Conservation (phyloP, 2,888 invertebrate genomes). For the Spatulosminthurus flaviceps region DNA sequence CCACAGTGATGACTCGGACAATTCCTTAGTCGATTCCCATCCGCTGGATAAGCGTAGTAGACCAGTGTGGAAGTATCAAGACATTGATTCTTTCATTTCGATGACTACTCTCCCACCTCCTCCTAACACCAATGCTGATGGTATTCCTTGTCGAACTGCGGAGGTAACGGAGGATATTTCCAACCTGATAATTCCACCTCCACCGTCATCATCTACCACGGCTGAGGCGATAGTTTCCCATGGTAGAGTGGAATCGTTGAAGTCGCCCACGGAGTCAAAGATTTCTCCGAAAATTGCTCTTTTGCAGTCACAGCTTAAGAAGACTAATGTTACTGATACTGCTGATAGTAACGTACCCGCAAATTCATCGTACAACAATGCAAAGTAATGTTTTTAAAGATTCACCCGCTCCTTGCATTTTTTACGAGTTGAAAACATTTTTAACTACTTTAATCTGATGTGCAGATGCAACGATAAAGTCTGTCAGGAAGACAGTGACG, state of each 20-base stretch:
- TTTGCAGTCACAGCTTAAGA: slow-evolving; percentile 65
- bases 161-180: slow-evolving; percentile 72
- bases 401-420: too few species aligned
- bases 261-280: slow-evolving; percentile 55
- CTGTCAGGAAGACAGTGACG: slow-evolving; percentile 17
- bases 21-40: slow-evolving; percentile 37
- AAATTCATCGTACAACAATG: slow-evolving; percentile 19
- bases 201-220: slow-evolving; percentile 68
- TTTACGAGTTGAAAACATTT: too few species aligned
- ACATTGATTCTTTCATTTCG: slow-evolving; percentile 84
- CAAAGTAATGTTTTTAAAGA: slow-evolving; percentile 17
- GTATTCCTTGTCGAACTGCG: slow-evolving; percentile 22
- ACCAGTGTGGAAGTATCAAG: slow-evolving; percentile 69
- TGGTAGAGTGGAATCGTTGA: slow-evolving; percentile 47
- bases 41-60: slow-evolving; percentile 28
- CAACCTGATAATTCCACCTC: slow-evolving; percentile 85
- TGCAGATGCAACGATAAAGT: slow-evolving; percentile 34
- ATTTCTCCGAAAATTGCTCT: slow-evolving; percentile 58
- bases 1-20: slow-evolving; percentile 45
- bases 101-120: slow-evolving; percentile 85
- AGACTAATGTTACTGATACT: slow-evolving; percentile 21
- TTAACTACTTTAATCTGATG: too few species aligned
- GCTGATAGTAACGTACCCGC: background rate
- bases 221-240: slow-evolving; percentile 12
- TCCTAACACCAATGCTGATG: slow-evolving; percentile 62